phyloP scores from a whole-genome alignment of 2,113 vertebrate species.

The Seriola dumerili region DNA sequence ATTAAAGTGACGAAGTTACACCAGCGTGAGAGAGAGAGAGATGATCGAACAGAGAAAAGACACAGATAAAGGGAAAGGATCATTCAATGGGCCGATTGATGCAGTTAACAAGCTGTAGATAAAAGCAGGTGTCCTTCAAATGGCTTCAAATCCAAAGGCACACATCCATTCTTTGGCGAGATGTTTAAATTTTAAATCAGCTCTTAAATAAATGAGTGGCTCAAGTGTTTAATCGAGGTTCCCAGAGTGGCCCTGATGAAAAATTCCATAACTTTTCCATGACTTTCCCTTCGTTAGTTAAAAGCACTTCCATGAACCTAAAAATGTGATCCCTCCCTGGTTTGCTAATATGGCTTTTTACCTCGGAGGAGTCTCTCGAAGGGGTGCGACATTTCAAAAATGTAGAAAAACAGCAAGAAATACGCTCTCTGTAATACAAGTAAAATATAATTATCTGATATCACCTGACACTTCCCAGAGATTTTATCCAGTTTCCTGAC shows the following conservation, averaged over 20 bases:
- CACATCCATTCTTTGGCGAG: not conserved
- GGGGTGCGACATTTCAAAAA: not conserved
- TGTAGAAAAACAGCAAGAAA: not conserved
- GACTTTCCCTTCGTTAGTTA: conserved; percentile 10
- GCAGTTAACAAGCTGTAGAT: not conserved
- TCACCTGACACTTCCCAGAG: not conserved
- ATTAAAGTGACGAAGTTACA: not conserved
- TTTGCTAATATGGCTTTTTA: conserved; percentile 8
- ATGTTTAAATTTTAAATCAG: conserved; percentile 17
- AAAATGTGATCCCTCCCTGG: not conserved
- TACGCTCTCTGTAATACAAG: not conserved
- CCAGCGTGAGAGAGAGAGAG: not conserved
- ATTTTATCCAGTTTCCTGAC: not conserved
- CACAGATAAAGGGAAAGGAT: not conserved
- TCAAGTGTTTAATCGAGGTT: conserved; percentile 17
- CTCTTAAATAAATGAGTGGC: conserved; percentile 35
- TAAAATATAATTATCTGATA: not conserved
- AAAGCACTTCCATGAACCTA: not conserved
- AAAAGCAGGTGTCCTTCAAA: conserved; percentile 1
- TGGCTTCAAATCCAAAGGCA: not conserved
- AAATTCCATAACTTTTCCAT: not conserved
- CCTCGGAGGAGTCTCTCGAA: conserved; percentile 2
- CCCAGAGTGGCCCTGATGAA: not conserved
- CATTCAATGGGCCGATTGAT: no score
- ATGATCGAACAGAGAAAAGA: not conserved